phyloP scores from a whole-genome alignment of 2,113 vertebrate species.

The Falcunculus frontatus region DNA sequence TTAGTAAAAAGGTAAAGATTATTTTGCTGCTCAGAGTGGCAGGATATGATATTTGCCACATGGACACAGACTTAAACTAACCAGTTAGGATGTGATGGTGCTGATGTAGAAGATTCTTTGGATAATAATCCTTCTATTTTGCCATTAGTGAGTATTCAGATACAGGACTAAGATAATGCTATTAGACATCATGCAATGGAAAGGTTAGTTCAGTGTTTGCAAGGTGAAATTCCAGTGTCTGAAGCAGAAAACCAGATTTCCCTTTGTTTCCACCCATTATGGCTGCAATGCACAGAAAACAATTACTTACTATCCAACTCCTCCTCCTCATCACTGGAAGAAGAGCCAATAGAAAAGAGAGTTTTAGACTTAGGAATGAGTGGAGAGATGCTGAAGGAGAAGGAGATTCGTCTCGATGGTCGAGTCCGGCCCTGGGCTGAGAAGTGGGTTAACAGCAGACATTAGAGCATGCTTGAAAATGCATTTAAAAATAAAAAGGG shows the following conservation, averaged over 20 bases:
- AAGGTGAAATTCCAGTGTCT: background rate
- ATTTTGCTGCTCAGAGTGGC: background rate
- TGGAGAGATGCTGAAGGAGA: conserved; percentile 90
- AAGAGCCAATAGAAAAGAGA: conserved; percentile 84
- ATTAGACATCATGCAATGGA: background rate
- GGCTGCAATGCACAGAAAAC: background rate
- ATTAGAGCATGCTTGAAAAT: conserved; percentile 64
- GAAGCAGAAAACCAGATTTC: background rate
- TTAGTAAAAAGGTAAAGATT: background rate
- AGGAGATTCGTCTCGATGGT: conserved; percentile 85
- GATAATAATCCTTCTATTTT: background rate
- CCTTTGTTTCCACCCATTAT: background rate
- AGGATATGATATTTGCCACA: background rate
- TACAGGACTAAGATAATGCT: background rate
- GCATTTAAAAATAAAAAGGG: conserved; percentile 37
- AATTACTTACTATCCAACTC: conserved; percentile 87
- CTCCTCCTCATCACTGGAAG: conserved; percentile 90
- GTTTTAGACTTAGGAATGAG: conserved; percentile 90
- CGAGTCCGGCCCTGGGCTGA: conserved; percentile 76
- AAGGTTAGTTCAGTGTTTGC: background rate
- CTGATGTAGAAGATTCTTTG: background rate
- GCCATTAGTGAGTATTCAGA: background rate
- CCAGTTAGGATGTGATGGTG: background rate
- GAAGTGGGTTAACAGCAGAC: conserved; percentile 73
- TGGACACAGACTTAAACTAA: background rate